Evolutionary conservation across 1,140 invertebrate species (phyloP).

Genomic region (Scaptomyza pallida): DNA sequence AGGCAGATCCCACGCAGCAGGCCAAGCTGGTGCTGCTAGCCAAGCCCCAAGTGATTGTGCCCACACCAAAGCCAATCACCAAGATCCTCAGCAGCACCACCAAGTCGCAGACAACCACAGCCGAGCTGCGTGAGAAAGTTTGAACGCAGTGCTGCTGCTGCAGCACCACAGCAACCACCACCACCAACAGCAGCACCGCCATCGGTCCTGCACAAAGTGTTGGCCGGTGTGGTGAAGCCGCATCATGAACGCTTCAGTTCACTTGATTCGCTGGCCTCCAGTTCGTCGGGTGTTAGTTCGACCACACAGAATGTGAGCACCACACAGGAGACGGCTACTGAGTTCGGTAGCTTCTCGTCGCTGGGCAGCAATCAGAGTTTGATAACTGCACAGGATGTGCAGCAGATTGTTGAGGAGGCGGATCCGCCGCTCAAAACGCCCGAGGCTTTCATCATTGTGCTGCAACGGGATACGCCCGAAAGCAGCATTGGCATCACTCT

Average conservation of each 20-base stretch:
- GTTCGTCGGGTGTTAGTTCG: slow-evolving; percentile 80
- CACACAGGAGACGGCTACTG: slow-evolving; percentile 78
- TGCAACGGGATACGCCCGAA: slow-evolving; percentile 84
- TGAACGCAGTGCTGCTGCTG: slow-evolving; percentile 58
- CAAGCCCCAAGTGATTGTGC: slow-evolving; percentile 47
- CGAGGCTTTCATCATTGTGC: slow-evolving; percentile 82
- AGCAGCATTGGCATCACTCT: slow-evolving; percentile 93
- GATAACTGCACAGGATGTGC: slow-evolving; percentile 83
- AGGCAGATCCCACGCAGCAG: slow-evolving; percentile 70
- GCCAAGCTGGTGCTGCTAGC: slow-evolving; percentile 49
- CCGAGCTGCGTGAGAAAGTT: slow-evolving; percentile 81
- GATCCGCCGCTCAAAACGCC: slow-evolving; percentile 82
- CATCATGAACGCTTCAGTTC: slow-evolving; percentile 83
- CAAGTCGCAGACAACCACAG: slow-evolving; percentile 60
- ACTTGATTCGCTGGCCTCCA: slow-evolving; percentile 79
- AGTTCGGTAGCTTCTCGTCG: slow-evolving; percentile 83
- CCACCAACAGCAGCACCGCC: slow-evolving; percentile 28
- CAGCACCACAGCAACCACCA: slow-evolving; percentile 23
- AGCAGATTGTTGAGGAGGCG: slow-evolving; percentile 82
- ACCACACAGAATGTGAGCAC: slow-evolving; percentile 79
- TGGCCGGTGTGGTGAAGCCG: slow-evolving; percentile 42
- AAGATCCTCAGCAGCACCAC: slow-evolving; percentile 9
- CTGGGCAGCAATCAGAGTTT: slow-evolving; percentile 83
- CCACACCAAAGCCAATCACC: slow-evolving; percentile 22
- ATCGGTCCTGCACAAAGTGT: slow-evolving; percentile 41